Evolutionary conservation across 2,797 vertebrate species (phyloP), one percentile per base, ranked within the genome.

Genomic region (Mallotus villosus): DNA sequence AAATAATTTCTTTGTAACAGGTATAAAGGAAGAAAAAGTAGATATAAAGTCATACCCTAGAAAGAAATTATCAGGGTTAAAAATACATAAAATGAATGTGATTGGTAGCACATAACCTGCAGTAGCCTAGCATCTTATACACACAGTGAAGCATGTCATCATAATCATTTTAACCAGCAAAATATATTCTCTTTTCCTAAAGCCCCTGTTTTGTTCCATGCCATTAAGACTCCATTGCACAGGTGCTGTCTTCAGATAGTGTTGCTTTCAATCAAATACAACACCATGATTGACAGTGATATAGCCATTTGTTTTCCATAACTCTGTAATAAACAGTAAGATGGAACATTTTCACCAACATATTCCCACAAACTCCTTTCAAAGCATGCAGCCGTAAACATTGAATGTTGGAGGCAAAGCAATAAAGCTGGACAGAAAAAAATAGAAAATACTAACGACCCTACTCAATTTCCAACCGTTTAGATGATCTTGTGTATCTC

Each of bases 1-100:
- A 94, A 95, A 93, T 94, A 91, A 93, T 85, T 90, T 93, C 93
- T 79, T 80, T 78, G 12, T 76, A 70, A 93, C 59, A 82, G 85
- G 90, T 94, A 96, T 94, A 95, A 93, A 94, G 90, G 7, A 55
- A 92, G 88, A 91, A 82, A 72, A 80, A 82, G 67, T 77, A 81
- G 66, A 87, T 84, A 89, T 76, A 90, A 90, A 90, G 77, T 82
- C 76, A 88, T 74, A 87, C 72, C 74, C 70, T 82, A 81, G 65
- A 77, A 11, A 29, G 67, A 84, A 75, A 84, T 78, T 77, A 73
- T 75, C 74, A 62, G 68, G 66, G 81, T 72, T 70, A 82, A 84
- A 81, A 85, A 86, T 63, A 89, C 86, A 89, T 58, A 60, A 68
- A 46, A 64, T 55, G 27, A 46, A 46, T 46, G 46, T 57, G 37